Percentiles rank a stretch among this genome's conserved stretches.
phyloP scores from a whole-genome alignment of 2,888 invertebrate species.

The Phortica okadai region DNA sequence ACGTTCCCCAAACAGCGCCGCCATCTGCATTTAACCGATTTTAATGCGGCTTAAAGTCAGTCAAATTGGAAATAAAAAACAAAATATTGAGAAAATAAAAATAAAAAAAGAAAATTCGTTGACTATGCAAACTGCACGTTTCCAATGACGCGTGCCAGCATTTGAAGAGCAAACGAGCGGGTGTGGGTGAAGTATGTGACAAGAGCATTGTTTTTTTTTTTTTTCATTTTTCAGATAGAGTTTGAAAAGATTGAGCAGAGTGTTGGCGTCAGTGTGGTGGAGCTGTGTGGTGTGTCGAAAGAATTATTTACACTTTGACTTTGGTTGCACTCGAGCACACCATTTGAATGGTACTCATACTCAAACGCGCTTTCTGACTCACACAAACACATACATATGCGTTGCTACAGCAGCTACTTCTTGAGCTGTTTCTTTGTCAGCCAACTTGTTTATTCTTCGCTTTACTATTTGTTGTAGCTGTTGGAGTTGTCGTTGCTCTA shows the following conservation, averaged over 20 bases:
- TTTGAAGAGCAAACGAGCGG: neutral
- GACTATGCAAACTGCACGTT: constrained; percentile 11
- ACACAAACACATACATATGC: too few species aligned
- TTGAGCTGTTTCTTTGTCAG: neutral
- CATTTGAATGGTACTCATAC: neutral
- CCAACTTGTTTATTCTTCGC: constrained; percentile 10
- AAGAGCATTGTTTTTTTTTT: neutral
- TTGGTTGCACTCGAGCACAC: neutral
- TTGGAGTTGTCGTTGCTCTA: constrained; percentile 23
- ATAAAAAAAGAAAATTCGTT: neutral
- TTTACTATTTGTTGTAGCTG: neutral
- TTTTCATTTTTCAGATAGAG: neutral
- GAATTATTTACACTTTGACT: constrained; percentile 11
- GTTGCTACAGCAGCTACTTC: neutral
- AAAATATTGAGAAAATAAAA: neutral
- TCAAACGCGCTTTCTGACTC: neutral
- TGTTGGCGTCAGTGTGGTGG: neutral
- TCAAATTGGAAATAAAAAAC: constrained; percentile 13
- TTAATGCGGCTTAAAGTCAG: neutral
- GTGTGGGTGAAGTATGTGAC: neutral
- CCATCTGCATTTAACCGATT: neutral
- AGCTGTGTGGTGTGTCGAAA: neutral
- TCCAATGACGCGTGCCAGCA: constrained; percentile 15
- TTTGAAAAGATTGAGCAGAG: neutral
- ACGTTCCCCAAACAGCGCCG: neutral